Base-by-base conservation (phyloP, 2,888 invertebrate genomes). In the Rhamnusium bicolor region DNA sequence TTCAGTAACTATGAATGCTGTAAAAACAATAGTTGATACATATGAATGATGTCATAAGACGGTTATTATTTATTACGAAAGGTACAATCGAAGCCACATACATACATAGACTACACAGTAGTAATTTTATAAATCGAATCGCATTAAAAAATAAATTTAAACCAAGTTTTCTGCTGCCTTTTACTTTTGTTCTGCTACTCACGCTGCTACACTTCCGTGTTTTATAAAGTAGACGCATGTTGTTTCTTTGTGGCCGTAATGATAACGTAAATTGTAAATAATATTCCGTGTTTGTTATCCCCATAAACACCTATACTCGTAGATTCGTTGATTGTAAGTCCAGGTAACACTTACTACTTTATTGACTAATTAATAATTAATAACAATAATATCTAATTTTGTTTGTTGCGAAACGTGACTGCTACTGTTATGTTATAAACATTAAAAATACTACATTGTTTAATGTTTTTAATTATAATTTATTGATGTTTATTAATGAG, bases 181-280 rank as follows among this genome's bases (percentile, higher is more conserved):
- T 54, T 54, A 24, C 54, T 54, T 54, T 54, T 54, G 24, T n/a
- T 2, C 12, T 12, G 24, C 54, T 40, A n/a, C 2, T 40, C 40
- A 12, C 12, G 8, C 32, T 12, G 12, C 1, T 12, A 2, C 32
- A 4, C 40, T 54, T 54, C 54, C 54, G 19, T 24, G n/a, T 54
- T 54, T 1, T 24, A n/a, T n/a, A n/a, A 24, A 19, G n/a, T 24
- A 10, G 24, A 54, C 24, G 12, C 24, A 21, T 21, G 21, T 24
- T 54, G 54, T 19, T n/a, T 54, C 24, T 54, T 10, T n/a, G 54
- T 54, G 21, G 24, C 19, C 54, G 24, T 12, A n/a, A 21, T 54
- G 54, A 24, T 54, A 24, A 54, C 24, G 54, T 19, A 24, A n/a
- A 54, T 16, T 51, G 19, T 51, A 40, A 51, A 51, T 51, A 51